Conservation (phyloP, 2,888 invertebrate species). For the Chrysolina americana region DNA sequence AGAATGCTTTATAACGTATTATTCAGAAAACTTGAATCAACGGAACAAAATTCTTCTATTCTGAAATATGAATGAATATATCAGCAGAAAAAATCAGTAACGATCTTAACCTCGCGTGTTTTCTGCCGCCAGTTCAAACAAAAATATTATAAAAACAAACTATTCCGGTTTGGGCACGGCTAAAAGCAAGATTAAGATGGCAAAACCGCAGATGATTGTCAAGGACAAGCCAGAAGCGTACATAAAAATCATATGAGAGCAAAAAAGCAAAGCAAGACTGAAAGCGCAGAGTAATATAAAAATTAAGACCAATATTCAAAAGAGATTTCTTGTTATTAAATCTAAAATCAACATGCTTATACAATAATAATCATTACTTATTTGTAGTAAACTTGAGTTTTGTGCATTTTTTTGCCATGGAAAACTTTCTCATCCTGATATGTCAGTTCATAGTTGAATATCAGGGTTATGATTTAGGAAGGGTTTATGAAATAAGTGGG, state of each 20-base stretch:
- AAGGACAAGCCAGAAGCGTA: slow-evolving; percentile 48
- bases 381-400: too few relatives aligned
- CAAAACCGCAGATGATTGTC: slow-evolving; percentile 50
- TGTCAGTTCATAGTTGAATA: too few relatives aligned
- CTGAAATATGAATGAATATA: slow-evolving; percentile 49
- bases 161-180: slow-evolving; percentile 50
- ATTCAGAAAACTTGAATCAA: slow-evolving; percentile 17
- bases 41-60: slow-evolving; percentile 25
- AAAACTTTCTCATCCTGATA: too few relatives aligned
- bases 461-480: too few relatives aligned
- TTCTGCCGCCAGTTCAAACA: slow-evolving; percentile 42
- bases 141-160: slow-evolving; percentile 49
- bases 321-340: too few relatives aligned
- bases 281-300: too few relatives aligned
- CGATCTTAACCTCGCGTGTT: slow-evolving; percentile 45
- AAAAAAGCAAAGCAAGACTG: not conserved
- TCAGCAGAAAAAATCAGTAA: slow-evolving; percentile 44
- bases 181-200: slow-evolving; percentile 49
- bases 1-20: not conserved
- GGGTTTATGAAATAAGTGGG: too few relatives aligned
- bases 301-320: too few relatives aligned
- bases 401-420: too few relatives aligned
- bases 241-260: not conserved
- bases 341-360: too few relatives aligned
- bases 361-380: too few relatives aligned